Percentiles rank a stretch among this genome's conserved stretches.
Evolutionary conservation across 2,888 invertebrate genomes (phyloP).

Genomic region (Phalera bucephala): DNA sequence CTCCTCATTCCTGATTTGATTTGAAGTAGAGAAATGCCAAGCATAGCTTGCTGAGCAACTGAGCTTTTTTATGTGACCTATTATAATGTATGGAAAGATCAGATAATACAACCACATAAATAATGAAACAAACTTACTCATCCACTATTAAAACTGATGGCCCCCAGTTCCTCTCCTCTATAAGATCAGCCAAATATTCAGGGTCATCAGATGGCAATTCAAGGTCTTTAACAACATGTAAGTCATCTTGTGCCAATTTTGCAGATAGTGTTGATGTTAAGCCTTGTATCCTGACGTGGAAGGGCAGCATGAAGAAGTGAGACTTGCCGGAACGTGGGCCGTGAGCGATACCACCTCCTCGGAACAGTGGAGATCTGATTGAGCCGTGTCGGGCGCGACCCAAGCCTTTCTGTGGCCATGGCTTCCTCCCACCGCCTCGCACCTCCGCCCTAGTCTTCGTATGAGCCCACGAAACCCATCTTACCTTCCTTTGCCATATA

Average conservation of each 20-base stretch:
- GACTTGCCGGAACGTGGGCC: constrained; percentile 96
- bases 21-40: too few relatives aligned
- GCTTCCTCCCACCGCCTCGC: constrained; percentile 94
- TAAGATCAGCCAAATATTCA: constrained; percentile 89
- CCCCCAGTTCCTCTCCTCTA: constrained; percentile 96
- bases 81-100: too few relatives aligned
- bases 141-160: constrained; percentile 97
- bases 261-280: constrained; percentile 92
- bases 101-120: too few relatives aligned
- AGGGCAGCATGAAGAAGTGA: constrained; percentile 97
- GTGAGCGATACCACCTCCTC: constrained; percentile 92
- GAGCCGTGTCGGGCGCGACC: constrained; percentile 97
- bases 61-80: too few relatives aligned
- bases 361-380: constrained; percentile 93
- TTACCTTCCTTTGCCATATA: constrained; percentile 92
- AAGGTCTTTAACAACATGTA: constrained; percentile 94
- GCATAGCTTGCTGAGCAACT: too few relatives aligned
- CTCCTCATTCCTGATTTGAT: too few relatives aligned
- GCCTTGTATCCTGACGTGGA: constrained; percentile 89
- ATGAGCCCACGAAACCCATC: constrained; percentile 91
- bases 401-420: constrained; percentile 98
- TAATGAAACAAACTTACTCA: too few relatives aligned
- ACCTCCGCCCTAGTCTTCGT: constrained; percentile 93
- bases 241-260: constrained; percentile 97
- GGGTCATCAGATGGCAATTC: constrained; percentile 93